phyloP scores from a whole-genome alignment of 1,140 invertebrate species.

The Nebria ingens region DNA sequence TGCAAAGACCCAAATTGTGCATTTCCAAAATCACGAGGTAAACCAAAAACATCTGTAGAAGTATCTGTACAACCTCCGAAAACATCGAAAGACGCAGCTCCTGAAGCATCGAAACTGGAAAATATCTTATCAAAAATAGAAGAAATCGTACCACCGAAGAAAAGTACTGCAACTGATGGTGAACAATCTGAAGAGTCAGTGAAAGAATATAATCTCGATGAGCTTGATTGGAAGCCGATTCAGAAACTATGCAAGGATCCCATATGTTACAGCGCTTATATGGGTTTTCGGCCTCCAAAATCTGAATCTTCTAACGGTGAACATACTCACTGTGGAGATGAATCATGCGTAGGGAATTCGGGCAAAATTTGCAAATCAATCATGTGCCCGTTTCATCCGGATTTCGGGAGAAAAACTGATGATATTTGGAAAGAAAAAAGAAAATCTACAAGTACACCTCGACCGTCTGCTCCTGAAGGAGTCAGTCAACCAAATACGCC shows the following conservation, averaged over 20 bases:
- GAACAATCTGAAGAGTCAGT: not conserved
- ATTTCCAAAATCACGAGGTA: not conserved
- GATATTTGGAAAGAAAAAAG: too few species aligned
- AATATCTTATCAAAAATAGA: not conserved
- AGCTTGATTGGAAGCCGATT: not conserved
- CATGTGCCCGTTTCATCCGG: not conserved
- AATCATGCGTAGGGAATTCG: not conserved
- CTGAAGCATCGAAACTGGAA: too few species aligned
- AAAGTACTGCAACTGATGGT: not conserved
- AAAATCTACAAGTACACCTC: not conserved
- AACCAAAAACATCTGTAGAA: too few species aligned
- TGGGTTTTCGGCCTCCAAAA: not conserved
- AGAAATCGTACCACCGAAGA: not conserved
- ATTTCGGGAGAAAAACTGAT: too few species aligned
- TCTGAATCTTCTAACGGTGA: not conserved
- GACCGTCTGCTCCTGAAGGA: not conserved
- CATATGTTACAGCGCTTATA: not conserved
- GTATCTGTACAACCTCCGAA: too few species aligned
- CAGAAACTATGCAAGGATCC: not conserved
- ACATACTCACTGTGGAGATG: too few species aligned
- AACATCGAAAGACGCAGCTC: too few species aligned
- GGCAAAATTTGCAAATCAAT: not conserved
- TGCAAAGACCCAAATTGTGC: conserved; percentile 11
- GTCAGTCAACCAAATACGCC: not conserved
- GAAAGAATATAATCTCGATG: not conserved